phyloP scores from a whole-genome alignment of 2,797 vertebrate genomes.

The Tenualosa ilisha region DNA sequence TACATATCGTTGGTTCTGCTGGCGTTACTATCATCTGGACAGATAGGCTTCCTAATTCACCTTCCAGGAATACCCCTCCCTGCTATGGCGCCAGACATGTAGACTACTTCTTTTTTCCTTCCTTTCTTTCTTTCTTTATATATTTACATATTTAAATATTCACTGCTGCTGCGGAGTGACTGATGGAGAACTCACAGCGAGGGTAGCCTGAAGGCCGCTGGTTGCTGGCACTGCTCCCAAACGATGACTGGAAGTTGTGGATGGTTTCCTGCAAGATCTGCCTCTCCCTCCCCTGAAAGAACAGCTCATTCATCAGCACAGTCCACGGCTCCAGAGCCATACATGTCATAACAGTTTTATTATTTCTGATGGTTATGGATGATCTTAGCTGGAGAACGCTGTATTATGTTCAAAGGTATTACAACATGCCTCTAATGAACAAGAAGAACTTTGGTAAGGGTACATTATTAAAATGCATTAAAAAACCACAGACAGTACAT shows the following conservation, averaged over 20 bases:
- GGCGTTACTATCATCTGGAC: background rate
- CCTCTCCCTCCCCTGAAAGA: constrained; percentile 88
- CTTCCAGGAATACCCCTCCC: background rate
- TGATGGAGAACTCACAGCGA: constrained; percentile 75
- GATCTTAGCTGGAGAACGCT: background rate
- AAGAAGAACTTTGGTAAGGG: background rate
- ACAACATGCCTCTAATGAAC: background rate
- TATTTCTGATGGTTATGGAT: background rate
- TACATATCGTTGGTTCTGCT: background rate
- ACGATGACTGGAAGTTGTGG: constrained; percentile 98
- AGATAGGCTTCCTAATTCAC: background rate
- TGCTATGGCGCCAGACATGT: background rate
- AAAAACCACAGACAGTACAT: no score
- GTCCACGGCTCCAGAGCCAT: background rate
- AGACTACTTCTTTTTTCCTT: background rate
- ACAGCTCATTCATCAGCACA: constrained; percentile 13
- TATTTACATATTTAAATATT: no score
- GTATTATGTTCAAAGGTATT: background rate
- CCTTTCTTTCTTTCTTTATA: background rate
- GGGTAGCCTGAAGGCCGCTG: constrained; percentile 81
- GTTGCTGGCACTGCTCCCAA: constrained; percentile 97
- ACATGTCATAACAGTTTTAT: background rate
- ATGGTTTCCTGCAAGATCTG: constrained; percentile 98
- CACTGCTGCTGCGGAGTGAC: no score
- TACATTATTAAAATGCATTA: background rate